These are phyloP conservation scores for Dilophus febrilis DNA, from an alignment of 2,888 invertebrate species.

Conservation along the genomic window DNA sequence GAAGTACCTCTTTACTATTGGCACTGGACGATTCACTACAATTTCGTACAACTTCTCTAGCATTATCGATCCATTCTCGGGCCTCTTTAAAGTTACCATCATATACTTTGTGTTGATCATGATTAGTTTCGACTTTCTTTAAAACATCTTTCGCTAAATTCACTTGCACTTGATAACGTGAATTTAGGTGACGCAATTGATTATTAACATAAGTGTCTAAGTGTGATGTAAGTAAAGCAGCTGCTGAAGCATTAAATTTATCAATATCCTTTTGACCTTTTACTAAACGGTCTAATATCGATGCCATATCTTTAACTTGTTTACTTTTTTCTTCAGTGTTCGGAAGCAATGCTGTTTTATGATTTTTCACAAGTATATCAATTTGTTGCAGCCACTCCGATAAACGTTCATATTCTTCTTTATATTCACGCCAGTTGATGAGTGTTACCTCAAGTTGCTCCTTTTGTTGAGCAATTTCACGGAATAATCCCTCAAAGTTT, in stretches of 20 bases:
- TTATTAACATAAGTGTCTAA: conserved; percentile 76
- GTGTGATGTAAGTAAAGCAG: conserved; percentile 61
- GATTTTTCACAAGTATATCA: conserved; percentile 77
- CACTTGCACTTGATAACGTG: conserved; percentile 73
- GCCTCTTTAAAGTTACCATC: conserved; percentile 59
- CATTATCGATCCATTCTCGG: conserved; percentile 71
- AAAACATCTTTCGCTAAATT: conserved; percentile 79
- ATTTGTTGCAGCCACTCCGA: conserved; percentile 89
- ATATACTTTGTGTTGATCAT: conserved; percentile 70
- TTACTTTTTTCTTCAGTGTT: conserved; percentile 68
- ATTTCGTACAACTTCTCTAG: conserved; percentile 62
- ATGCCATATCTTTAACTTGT: conserved; percentile 66
- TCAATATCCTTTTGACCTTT: conserved; percentile 71
- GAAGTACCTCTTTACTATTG: conserved; percentile 67
- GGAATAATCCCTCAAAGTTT: conserved; percentile 68
- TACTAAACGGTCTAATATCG: conserved; percentile 52
- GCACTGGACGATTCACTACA: conserved; percentile 64
- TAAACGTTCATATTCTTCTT: conserved; percentile 79
- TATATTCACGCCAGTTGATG: conserved; percentile 74
- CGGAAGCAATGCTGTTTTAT: conserved; percentile 66
- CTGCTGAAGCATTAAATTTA: conserved; percentile 62
- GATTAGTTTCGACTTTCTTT: conserved; percentile 78
- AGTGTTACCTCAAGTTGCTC: conserved; percentile 66
- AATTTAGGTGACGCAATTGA: conserved; percentile 70
- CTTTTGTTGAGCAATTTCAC: conserved; percentile 72